Evolutionary conservation across 2,113 vertebrate genomes (phyloP).

Genomic region (Tenrec ecaudatus): DNA sequence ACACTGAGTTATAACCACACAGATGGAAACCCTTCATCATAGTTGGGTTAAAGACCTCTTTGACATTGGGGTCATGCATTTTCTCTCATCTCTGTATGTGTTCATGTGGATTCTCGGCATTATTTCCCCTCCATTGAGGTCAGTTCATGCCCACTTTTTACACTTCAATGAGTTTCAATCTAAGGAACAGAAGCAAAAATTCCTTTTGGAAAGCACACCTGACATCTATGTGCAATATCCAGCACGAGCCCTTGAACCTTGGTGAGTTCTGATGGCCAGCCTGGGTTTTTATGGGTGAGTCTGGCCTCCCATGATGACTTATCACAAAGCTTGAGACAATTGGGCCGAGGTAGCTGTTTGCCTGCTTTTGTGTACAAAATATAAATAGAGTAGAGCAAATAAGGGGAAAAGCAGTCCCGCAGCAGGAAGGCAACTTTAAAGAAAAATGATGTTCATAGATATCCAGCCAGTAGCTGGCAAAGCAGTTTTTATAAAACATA

Average conservation of each 20-base stretch:
- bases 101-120: constrained; percentile 24
- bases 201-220: neutral
- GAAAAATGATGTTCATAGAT: constrained; percentile 82
- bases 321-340: constrained; percentile 76
- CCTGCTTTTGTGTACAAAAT: constrained; percentile 78
- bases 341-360: constrained; percentile 52
- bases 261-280: constrained; percentile 35
- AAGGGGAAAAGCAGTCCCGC: constrained; percentile 73
- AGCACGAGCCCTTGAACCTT: constrained; percentile 54
- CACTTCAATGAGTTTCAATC: constrained; percentile 3
- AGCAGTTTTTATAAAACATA: constrained; percentile 84
- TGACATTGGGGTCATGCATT: constrained; percentile 62
- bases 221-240: constrained; percentile 3
- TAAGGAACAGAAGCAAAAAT: neutral
- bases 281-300: constrained; percentile 70
- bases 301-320: constrained; percentile 65
- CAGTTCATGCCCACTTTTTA: constrained; percentile 8
- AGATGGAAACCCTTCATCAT: constrained; percentile 77
- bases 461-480: constrained; percentile 80
- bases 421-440: constrained; percentile 83
- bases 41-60: constrained; percentile 73
- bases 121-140: constrained; percentile 46
- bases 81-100: constrained; percentile 55
- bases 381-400: constrained; percentile 76
- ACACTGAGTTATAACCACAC: constrained; percentile 74